These are phyloP conservation scores for Apostichopus leukothele DNA, from an alignment of 53 echinoderm and acorn worm species.

Conservation along the genomic window DNA sequence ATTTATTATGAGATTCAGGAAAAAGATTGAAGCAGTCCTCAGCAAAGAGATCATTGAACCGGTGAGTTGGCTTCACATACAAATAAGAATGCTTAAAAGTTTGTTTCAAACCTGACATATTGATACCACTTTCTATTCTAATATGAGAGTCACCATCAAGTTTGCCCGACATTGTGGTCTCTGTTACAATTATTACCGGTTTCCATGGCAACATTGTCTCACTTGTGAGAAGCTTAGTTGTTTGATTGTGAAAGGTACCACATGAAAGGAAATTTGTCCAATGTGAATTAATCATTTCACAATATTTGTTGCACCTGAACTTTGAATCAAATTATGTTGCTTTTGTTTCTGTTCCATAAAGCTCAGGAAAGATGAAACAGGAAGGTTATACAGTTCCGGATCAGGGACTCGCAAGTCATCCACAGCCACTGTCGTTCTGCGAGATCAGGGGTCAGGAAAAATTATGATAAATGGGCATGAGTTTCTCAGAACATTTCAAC, in stretches of 20 bases:
- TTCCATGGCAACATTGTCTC: too few relatives aligned
- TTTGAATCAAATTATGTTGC: neutral
- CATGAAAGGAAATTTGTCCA: neutral
- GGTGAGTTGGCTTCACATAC: conserved; percentile 51
- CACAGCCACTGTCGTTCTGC: conserved; percentile 57
- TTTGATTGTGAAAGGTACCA: too few relatives aligned
- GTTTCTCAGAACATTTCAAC: conserved; percentile 62
- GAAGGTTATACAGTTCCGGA: conserved; percentile 59
- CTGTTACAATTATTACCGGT: too few relatives aligned
- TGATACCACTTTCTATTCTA: too few relatives aligned
- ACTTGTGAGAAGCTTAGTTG: too few relatives aligned
- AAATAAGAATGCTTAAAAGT: neutral
- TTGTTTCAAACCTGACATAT: neutral
- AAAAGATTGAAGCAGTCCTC: conserved; percentile 60
- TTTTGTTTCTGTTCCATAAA: conserved; percentile 9
- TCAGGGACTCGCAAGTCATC: conserved; percentile 65
- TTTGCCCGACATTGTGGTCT: too few relatives aligned
- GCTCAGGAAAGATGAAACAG: conserved; percentile 70
- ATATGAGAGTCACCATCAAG: too few relatives aligned
- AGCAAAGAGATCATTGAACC: conserved; percentile 73
- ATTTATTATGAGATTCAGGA: conserved; percentile 68
- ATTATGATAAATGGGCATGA: conserved; percentile 70
- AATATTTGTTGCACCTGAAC: neutral
- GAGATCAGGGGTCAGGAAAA: conserved; percentile 80
- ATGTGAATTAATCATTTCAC: neutral